Evolutionary conservation across 2,113 vertebrate species (phyloP), one percentile per base, ranked within the genome.

Genomic region (Chloropsis cyanopogon): DNA sequence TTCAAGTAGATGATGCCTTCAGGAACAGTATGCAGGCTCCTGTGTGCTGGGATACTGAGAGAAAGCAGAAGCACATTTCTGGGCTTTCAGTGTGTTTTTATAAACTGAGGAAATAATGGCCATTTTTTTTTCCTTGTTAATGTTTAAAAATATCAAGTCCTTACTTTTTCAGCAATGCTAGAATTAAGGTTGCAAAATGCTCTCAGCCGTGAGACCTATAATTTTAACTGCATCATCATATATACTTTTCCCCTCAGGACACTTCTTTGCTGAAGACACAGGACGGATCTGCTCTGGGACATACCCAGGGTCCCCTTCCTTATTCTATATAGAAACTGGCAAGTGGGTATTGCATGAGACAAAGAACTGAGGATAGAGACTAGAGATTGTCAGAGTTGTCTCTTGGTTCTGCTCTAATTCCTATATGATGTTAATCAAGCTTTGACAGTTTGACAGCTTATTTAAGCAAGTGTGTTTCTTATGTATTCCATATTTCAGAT

Each of bases 401-500:
- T 71, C 69, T 81, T 79, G 41, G 83, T 89, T 95, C 57, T 89
- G 25, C 61, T 88, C 65, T 66, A 92, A 86, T 71, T 93, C 61
- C 46, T 89, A 7, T 33, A 53, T 22, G 60, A 82, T 47, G 44
- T 69, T 95, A 76, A 75, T 84, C 50, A 92, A 63, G 35, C 39
- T 50, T 71, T 86, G 72, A 86, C 37, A 60, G 72, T 64, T 82
- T 91, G 77, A 89, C 73, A 82, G 53, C 25, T 88, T 82, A 79
- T 80, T 94, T 89, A 76, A 79, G 68, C 54, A 79, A 79, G 24
- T 31, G 24, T 59, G 35, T 87, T 90, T 82, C 80, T 85, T 65
- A 61, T 7, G 46, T 54, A 49, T n/a, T n/a, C 70, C 56, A 0
- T 37, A 46, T 73, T 77, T 42, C 78, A 69, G 10, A 61, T 77